These are phyloP conservation scores for Mythimna loreyi DNA, from an alignment of 2,888 invertebrate genomes.

Conservation along the genomic window DNA sequence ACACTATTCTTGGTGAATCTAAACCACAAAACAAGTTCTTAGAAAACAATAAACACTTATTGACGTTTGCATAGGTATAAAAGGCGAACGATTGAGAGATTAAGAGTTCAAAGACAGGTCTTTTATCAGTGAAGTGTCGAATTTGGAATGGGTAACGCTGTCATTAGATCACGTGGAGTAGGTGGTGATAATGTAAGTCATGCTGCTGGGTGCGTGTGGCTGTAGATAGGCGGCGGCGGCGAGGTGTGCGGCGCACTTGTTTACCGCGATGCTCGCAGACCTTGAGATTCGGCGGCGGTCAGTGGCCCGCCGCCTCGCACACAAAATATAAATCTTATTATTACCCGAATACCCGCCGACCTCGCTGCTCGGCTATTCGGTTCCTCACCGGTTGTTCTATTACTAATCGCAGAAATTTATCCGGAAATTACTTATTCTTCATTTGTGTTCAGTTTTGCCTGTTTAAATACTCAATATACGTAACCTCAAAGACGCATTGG, in stretches of 20 bases:
- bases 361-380: conserved; percentile 57
- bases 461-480: conserved; percentile 30
- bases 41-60: conserved; percentile 32
- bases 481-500: conserved; percentile 24
- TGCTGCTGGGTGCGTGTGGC: conserved; percentile 42
- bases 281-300: conserved; percentile 90
- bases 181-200: conserved; percentile 56
- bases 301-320: conserved; percentile 83
- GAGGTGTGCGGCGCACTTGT: conserved; percentile 80
- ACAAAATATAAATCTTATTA: conserved; percentile 79
- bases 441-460: conserved; percentile 44
- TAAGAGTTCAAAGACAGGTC: conserved; percentile 40
- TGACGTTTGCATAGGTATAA: conserved; percentile 21
- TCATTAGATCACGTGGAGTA: conserved; percentile 58
- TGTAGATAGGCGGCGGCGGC: conserved; percentile 58
- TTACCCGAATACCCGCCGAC: conserved; percentile 78
- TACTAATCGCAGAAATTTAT: conserved; percentile 73
- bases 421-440: conserved; percentile 74
- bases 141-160: conserved; percentile 41
- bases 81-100: conserved; percentile 31
- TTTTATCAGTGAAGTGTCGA: conserved; percentile 38
- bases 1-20: conserved; percentile 4
- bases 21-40: conserved; percentile 22
- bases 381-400: conserved; percentile 69
- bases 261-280: conserved; percentile 87